Base-by-base conservation (phyloP, 2,888 invertebrate genomes). In the Andrena praecox region DNA sequence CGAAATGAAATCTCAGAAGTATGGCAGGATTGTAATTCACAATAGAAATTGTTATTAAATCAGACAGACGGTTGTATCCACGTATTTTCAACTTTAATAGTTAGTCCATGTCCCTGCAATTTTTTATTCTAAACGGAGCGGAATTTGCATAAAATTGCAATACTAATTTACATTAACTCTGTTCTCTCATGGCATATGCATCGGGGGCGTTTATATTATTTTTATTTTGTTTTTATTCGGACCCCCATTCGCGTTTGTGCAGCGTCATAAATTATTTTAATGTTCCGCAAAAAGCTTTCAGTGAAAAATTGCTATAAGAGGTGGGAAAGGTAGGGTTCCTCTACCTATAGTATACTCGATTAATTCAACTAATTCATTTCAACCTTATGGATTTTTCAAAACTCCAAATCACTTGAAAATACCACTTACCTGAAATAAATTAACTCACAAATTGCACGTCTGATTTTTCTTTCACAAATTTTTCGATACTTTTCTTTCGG, bases 81-180 rank as follows among this genome's bases (percentile, higher is more conserved):
- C 16, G 35, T n/a, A 35, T 54, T 64, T 77, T 31, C 54, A 54
- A 69, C 16, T 8, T 33, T 20, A 50, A 60, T 35, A 50, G 66
- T 66, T 35, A 8, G 20, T 33, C 24, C 76, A 10, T 62, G 66
- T 60, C 16, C 59, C 24, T 2, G 60, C 60, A n/a, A 31, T 77
- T 52, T 67, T 73, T 72, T 66, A 77, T 67, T 67, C 56, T 42
- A 73, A 66, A 77, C 20, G 66, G 16, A 50, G 50, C 0, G 10
- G n/a, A 8, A 73, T 77, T 72, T 77, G 50, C 77, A 77, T 77
- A 73, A 73, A 67, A 60, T 24, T 72, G 64, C 66, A 24, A 42
- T 73, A 73, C 66, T 50, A 77, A 77, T 77, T 77, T 77, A 72
- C 77, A 72, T 77, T 73, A 77, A 73, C 66, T 72, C 50, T 16